phyloP scores from a whole-genome alignment of 1,140 invertebrate species.

The Drosophila sechellia region DNA sequence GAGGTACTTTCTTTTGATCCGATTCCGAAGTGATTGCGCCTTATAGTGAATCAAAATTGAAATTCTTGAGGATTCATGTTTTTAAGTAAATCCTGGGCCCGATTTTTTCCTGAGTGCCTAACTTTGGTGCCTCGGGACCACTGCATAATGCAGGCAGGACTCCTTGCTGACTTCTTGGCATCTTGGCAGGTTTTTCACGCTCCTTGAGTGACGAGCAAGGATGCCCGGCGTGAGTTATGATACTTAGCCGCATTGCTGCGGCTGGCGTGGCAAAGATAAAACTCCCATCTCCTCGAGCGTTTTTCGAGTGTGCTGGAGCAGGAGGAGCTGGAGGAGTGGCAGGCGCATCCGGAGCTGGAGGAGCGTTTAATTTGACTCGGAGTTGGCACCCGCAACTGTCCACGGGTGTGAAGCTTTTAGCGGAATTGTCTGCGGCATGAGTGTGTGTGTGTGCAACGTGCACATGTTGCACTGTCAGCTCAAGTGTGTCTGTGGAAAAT shows the following conservation, averaged over 20 bases:
- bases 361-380: slow-evolving; percentile 67
- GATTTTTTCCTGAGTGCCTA: slow-evolving; percentile 13
- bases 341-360: slow-evolving; percentile 13
- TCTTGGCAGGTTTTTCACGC: slow-evolving; percentile 76
- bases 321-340: background rate
- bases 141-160: slow-evolving; percentile 65
- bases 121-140: slow-evolving; percentile 35
- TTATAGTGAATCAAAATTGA: too few species aligned
- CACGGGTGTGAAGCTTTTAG: slow-evolving; percentile 71
- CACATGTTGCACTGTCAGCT: slow-evolving; percentile 79
- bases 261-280: slow-evolving; percentile 59
- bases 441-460: slow-evolving; percentile 12
- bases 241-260: slow-evolving; percentile 69
- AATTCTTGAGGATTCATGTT: background rate
- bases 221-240: slow-evolving; percentile 71
- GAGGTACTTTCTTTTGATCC: too few species aligned
- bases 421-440: slow-evolving; percentile 71
- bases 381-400: slow-evolving; percentile 52
- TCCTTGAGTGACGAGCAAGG: slow-evolving; percentile 64
- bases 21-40: too few species aligned
- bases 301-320: slow-evolving; percentile 40
- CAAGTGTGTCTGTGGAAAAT: slow-evolving; percentile 45
- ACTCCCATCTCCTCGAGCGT: slow-evolving; percentile 47
- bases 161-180: slow-evolving; percentile 51
- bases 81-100: background rate